A percentile compares a stretch with the other conserved stretches of the same genome.
phyloP scores from a whole-genome alignment of 2,888 invertebrate species.

The Seira sanloemensis region DNA sequence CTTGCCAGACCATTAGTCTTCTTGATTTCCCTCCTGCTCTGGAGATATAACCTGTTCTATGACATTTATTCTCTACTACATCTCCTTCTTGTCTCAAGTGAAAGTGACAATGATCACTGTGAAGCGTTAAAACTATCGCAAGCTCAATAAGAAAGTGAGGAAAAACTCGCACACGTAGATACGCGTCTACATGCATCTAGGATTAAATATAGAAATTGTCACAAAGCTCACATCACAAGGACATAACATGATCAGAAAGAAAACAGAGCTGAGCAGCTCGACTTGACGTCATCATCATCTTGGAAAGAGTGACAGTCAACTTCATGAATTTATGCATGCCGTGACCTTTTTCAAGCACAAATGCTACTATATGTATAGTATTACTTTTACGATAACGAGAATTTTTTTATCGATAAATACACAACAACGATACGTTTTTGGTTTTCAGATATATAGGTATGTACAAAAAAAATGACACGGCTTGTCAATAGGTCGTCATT shows the following conservation, averaged over 20 bases:
- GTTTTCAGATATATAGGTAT: background rate
- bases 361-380: no score
- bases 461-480: slow-evolving; percentile 29
- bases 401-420: background rate
- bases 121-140: background rate
- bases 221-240: no score
- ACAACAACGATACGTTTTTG: slow-evolving; percentile 1
- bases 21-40: background rate
- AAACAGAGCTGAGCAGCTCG: background rate
- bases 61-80: background rate
- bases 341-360: background rate
- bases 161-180: background rate
- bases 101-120: background rate
- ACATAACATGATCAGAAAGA: no score
- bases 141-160: background rate
- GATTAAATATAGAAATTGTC: background rate
- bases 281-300: background rate
- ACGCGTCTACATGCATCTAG: no score
- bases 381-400: no score
- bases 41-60: background rate
- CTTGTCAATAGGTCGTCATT: slow-evolving; percentile 43
- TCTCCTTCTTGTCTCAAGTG: background rate
- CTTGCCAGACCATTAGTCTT: slow-evolving; percentile 60
- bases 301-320: slow-evolving; percentile 49
- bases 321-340: slow-evolving; percentile 59